Evolutionary conservation across 2,113 vertebrate species (phyloP).

Genomic region (Melanostigma gelatinosum): DNA sequence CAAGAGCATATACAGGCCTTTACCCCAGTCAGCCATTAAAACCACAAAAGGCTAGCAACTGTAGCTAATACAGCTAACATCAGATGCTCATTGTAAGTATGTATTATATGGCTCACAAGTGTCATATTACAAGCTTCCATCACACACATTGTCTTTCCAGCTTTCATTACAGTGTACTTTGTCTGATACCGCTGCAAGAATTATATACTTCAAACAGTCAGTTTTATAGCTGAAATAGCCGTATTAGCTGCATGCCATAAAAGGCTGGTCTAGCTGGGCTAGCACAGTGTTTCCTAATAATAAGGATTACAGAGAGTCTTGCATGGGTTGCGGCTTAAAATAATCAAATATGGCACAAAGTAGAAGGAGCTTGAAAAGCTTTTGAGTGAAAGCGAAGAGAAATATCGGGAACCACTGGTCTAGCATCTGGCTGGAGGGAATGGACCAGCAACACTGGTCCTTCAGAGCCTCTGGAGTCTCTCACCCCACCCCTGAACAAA

Average conservation of each 20-base stretch:
- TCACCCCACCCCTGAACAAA: conserved; percentile 60
- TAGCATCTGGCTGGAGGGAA: conserved; percentile 77
- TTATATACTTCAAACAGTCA: conserved; percentile 70
- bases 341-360: conserved; percentile 56
- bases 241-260: conserved; percentile 79
- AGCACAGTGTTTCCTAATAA: conserved; percentile 74
- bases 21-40: conserved; percentile 76
- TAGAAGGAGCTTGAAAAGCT: conserved; percentile 56
- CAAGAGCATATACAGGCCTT: conserved; percentile 69
- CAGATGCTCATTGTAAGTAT: conserved; percentile 65
- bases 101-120: conserved; percentile 68
- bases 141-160: conserved; percentile 61
- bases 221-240: conserved; percentile 71
- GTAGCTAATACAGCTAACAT: conserved; percentile 75
- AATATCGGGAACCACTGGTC: conserved; percentile 72
- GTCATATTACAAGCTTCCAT: conserved; percentile 69
- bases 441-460: conserved; percentile 56
- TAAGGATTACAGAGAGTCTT: conserved; percentile 53
- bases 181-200: conserved; percentile 71
- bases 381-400: conserved; percentile 35
- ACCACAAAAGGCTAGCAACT: conserved; percentile 59
- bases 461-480: conserved; percentile 72
- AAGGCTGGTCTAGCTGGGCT: conserved; percentile 65
- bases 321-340: conserved; percentile 73
- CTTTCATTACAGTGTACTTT: conserved; percentile 71